Evolutionary conservation across 2,797 vertebrate genomes (phyloP).

Genomic region (Syndactyla subalaris): DNA sequence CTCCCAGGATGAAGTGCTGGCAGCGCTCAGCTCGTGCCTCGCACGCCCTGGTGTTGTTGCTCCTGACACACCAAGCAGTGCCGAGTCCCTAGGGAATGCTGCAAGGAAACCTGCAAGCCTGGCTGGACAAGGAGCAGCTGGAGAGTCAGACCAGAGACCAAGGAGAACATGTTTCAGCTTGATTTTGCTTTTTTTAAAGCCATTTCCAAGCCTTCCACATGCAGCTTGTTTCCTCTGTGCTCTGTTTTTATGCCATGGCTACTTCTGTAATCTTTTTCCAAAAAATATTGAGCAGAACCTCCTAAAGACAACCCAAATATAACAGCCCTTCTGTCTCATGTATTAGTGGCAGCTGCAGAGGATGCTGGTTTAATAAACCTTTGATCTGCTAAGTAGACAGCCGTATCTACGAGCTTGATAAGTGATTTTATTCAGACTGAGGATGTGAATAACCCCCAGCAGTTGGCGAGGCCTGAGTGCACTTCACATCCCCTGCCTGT

Average conservation of each 20-base stretch:
- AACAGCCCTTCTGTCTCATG: neutral
- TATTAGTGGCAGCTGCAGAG: neutral
- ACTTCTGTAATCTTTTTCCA: neutral
- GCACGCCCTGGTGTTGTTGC: neutral
- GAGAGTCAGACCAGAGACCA: neutral
- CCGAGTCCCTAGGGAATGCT: neutral
- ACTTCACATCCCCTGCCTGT: neutral
- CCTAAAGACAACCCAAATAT: neutral
- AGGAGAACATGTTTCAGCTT: neutral
- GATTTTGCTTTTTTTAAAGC: neutral
- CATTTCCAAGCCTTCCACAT: neutral
- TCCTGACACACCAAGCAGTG: neutral
- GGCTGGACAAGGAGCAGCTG: conserved; percentile 38
- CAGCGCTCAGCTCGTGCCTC: neutral
- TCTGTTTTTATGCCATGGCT: rapidly evolving
- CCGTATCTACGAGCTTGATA: neutral
- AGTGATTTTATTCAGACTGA: neutral
- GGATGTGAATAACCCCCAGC: neutral
- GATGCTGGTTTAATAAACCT: neutral
- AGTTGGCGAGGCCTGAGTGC: neutral
- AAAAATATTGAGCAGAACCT: neutral
- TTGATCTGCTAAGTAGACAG: neutral
- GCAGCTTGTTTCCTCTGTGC: neutral
- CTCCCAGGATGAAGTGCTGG: neutral
- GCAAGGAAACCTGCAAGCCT: neutral